Evolutionary conservation across 2,113 vertebrate species (phyloP).

Genomic region (Tragelaphus buxtoni): DNA sequence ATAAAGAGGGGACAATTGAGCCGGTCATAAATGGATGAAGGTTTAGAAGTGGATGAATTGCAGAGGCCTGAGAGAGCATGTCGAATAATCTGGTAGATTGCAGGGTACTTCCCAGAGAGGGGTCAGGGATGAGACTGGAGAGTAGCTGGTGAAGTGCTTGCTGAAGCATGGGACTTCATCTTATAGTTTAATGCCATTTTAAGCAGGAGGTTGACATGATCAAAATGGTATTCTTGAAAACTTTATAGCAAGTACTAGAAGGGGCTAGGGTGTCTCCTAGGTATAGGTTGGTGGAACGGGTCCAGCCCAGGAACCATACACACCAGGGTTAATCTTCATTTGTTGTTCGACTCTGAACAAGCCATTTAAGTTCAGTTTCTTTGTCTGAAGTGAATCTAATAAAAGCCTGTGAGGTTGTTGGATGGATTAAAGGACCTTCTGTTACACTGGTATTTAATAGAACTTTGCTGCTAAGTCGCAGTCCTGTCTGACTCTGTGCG

Average conservation of each 20-base stretch:
- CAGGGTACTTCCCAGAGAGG: not conserved
- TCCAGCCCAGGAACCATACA: not conserved
- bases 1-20: not conserved
- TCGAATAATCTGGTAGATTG: not conserved
- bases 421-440: not conserved
- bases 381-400: not conserved
- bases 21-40: not conserved
- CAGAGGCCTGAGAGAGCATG: not conserved
- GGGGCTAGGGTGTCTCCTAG: not conserved
- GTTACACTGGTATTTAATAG: not conserved
- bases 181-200: not conserved
- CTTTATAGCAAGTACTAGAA: not conserved
- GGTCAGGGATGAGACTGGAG: not conserved
- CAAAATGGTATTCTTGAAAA: not conserved
- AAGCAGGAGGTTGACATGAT: not conserved
- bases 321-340: not conserved
- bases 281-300: not conserved
- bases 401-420: not conserved
- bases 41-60: not conserved
- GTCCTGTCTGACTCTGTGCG: too few species aligned
- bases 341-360: not conserved
- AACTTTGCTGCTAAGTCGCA: not conserved
- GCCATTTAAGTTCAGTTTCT: not conserved
- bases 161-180: not conserved
- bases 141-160: not conserved